These are phyloP conservation scores for Tachina grossa DNA, from an alignment of 2,888 invertebrate genomes.

Conservation along the genomic window DNA sequence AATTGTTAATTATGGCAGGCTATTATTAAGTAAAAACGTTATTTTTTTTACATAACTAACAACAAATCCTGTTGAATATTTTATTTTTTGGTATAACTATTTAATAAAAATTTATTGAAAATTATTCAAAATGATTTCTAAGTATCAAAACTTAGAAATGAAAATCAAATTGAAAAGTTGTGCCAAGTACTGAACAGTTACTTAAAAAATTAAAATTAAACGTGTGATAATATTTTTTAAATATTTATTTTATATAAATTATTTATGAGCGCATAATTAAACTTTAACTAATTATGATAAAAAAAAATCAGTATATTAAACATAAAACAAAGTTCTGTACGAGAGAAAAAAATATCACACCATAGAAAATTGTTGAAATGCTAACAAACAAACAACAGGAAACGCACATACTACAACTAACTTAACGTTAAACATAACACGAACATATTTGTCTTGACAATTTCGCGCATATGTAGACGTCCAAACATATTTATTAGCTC, in stretches of 20 bases:
- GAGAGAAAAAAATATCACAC: slow-evolving; percentile 34
- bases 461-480: background rate
- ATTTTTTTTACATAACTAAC: slow-evolving; percentile 39
- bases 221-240: slow-evolving; percentile 82
- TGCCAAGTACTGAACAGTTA: slow-evolving; percentile 82
- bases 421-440: slow-evolving; percentile 41
- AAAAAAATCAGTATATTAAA: background rate
- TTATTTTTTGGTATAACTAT: slow-evolving; percentile 50
- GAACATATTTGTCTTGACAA: slow-evolving; percentile 7
- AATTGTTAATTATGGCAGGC: slow-evolving; percentile 68
- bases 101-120: slow-evolving; percentile 30
- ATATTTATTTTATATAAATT: slow-evolving; percentile 75
- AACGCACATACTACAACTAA: slow-evolving; percentile 62
- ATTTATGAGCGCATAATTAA: slow-evolving; percentile 52
- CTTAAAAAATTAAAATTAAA: slow-evolving; percentile 69
- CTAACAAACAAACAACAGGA: slow-evolving; percentile 44
- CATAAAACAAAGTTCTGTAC: slow-evolving; percentile 6
- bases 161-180: slow-evolving; percentile 77
- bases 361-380: slow-evolving; percentile 24
- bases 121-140: slow-evolving; percentile 24
- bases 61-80: slow-evolving; percentile 22
- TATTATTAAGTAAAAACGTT: slow-evolving; percentile 50
- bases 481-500: background rate
- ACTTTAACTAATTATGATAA: slow-evolving; percentile 15
- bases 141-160: slow-evolving; percentile 36